These are phyloP conservation scores for Gisinianus flammeolus DNA, from an alignment of 2,888 invertebrate genomes.

Conservation along the genomic window DNA sequence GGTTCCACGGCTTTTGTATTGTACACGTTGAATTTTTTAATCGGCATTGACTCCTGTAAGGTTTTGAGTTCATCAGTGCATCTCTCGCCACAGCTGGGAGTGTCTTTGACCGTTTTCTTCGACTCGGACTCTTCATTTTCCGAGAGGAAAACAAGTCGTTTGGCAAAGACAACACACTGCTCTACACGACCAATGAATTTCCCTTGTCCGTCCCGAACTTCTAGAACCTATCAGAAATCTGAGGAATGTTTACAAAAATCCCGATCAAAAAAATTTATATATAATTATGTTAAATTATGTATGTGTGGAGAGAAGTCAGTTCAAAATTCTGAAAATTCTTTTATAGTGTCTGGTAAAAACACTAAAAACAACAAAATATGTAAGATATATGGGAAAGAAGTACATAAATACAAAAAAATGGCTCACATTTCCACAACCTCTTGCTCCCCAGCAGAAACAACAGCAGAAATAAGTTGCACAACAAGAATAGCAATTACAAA, in stretches of 20 bases:
- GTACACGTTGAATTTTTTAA: constrained; percentile 18
- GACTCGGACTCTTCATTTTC: neutral
- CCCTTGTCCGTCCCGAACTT: constrained; percentile 1
- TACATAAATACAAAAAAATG: neutral
- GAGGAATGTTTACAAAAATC: neutral
- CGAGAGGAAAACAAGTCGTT: neutral
- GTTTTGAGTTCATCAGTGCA: neutral
- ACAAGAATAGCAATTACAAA: neutral
- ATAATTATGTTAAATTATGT: neutral
- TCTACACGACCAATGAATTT: neutral
- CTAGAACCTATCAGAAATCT: neutral
- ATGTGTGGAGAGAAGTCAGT: too few species aligned
- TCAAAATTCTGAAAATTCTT: too few species aligned
- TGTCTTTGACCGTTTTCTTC: neutral
- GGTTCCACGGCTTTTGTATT: neutral
- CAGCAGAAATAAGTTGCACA: constrained; percentile 1
- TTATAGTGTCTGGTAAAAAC: neutral
- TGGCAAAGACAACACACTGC: neutral
- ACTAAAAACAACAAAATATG: neutral
- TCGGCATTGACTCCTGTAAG: neutral
- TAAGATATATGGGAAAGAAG: too few species aligned
- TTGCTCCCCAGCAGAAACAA: neutral
- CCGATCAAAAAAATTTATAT: too few species aligned
- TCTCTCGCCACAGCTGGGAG: neutral
- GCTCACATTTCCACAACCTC: constrained; percentile 12